phyloP scores from a whole-genome alignment of 2,888 invertebrate genomes.

The Oconnorella tubifera region DNA sequence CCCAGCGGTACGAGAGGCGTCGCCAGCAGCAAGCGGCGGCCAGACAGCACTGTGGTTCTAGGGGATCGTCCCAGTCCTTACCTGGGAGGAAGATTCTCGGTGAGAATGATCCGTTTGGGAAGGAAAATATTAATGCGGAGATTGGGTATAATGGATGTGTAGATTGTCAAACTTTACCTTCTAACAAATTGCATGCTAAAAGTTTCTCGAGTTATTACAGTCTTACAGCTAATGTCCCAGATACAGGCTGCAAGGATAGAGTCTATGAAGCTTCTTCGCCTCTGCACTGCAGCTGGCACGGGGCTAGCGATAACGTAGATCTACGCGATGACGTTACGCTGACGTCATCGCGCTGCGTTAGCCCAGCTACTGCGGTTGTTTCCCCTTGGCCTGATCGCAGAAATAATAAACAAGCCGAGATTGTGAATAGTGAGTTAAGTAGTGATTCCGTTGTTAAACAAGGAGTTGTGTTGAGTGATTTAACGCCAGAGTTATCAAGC shows the following conservation, averaged over 20 bases:
- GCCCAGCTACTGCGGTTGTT: conserved; percentile 6
- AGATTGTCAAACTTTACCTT: too few relatives aligned
- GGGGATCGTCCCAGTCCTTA: conserved; percentile 23
- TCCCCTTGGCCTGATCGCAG: conserved; percentile 12
- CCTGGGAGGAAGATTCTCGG: too few relatives aligned
- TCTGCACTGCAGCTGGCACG: conserved; percentile 26
- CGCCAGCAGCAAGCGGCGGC: conserved; percentile 4
- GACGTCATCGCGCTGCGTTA: conserved; percentile 11
- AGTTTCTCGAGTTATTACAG: conserved; percentile 26
- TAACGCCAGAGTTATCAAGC: conserved; percentile 3
- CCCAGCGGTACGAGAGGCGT: neutral
- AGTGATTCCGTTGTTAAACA: neutral
- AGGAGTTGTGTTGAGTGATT: neutral
- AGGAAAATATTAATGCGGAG: too few relatives aligned
- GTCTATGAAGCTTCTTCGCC: conserved; percentile 21
- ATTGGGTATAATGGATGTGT: too few relatives aligned
- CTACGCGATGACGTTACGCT: conserved; percentile 13
- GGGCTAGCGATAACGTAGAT: conserved; percentile 19
- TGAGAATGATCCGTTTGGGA: too few relatives aligned
- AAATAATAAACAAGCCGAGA: neutral
- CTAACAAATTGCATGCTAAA: too few relatives aligned
- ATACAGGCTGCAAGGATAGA: too few relatives aligned
- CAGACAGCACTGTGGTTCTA: conserved; percentile 23
- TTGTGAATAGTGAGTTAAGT: too few relatives aligned
- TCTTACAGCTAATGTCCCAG: conserved; percentile 6